Evolutionary conservation across 2,888 invertebrate genomes (phyloP), one percentile per base, ranked within the genome.

Genomic region (Agrochola litura): DNA sequence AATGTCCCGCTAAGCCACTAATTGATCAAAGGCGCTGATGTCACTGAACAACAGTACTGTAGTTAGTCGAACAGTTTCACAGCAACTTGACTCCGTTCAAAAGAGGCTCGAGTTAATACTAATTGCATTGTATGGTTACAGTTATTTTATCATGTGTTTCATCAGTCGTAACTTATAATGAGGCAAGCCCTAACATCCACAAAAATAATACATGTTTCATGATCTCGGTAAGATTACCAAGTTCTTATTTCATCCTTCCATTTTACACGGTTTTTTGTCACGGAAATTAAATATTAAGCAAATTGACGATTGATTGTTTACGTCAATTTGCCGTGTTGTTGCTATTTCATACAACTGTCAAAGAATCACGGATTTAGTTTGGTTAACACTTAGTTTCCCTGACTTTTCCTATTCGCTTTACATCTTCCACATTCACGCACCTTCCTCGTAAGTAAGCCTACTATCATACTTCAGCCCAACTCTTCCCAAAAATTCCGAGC

Each of bases 11-110:
- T 66, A 46, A 71, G 58, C 67, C 58, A 71, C 61, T 68, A 73
- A 80, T 82, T 81, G 81, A 70, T 69, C 49, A 73, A 61, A 56
- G n/a, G 67, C 22, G 43, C 30, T 30, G 19, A 25, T 41, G 37
- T 41, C 58, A 30, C n/a, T 43, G 22, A 79, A 60, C 64, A 79
- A 73, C 37, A 60, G 67, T 14, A 52, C 54, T 30, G 30, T 14
- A 30, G 1, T 5, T 66, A 49, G 46, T 37, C 41, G 41, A 54
- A 73, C 64, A 67, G 70, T 67, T 70, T 63, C 58, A 63, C 66
- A 65, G 19, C n/a, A 54, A 68, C 65, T 69, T 52, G 56, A 52
- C 49, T 60, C 19, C 14, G n/a, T 65, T 52, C 41, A 30, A 54
- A 69, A n/a, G 56, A n/a, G 30, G 46, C 46, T 49, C 37, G 22